These are phyloP conservation scores for Hystrix cristata DNA, from an alignment of 2,113 vertebrate species.

Conservation along the genomic window DNA sequence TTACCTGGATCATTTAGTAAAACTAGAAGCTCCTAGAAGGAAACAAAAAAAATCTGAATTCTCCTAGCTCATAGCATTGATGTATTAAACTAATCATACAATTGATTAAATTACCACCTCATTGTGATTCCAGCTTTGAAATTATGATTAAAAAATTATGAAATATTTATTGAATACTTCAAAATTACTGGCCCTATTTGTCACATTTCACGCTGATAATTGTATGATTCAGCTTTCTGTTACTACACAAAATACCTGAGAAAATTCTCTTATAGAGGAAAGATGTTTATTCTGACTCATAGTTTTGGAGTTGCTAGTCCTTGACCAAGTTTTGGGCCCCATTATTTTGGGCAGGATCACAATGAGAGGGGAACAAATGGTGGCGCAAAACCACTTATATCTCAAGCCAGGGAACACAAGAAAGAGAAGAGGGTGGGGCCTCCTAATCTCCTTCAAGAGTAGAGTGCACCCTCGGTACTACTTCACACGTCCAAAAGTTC, in stretches of 20 bases:
- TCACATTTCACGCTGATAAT: slow-evolving; percentile 35
- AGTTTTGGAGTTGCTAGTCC: background rate
- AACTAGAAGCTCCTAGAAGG: background rate
- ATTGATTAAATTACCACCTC: background rate
- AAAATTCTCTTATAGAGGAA: background rate
- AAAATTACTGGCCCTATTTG: background rate
- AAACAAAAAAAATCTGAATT: slow-evolving; percentile 7
- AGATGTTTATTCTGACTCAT: background rate
- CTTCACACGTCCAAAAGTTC: background rate
- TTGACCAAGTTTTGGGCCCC: background rate
- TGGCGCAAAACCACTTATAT: background rate
- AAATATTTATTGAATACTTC: slow-evolving; percentile 19
- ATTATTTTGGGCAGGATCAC: background rate
- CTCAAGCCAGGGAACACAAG: too few species aligned
- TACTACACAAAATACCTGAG: background rate
- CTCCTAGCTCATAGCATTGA: background rate
- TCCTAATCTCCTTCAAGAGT: background rate
- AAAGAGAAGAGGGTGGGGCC: background rate
- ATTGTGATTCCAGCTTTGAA: background rate
- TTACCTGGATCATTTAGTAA: background rate
- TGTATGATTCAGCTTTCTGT: background rate
- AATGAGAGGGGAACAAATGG: background rate
- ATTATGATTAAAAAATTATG: background rate
- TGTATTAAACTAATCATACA: slow-evolving; percentile 14
- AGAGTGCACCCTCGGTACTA: background rate